Conservation (phyloP, 2,113 vertebrate species). For the Orycteropus afer region DNA sequence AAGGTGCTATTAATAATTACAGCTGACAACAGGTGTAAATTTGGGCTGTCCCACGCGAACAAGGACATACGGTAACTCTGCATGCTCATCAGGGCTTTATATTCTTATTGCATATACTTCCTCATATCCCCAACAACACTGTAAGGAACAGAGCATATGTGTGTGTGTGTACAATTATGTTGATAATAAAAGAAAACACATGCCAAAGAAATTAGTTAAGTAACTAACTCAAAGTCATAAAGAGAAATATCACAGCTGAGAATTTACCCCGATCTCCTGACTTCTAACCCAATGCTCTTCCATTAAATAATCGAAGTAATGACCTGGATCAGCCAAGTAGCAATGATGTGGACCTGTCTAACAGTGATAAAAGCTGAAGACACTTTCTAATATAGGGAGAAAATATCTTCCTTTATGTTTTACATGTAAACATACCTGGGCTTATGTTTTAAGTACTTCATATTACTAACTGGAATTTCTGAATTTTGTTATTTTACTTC, state of each 20-base stretch:
- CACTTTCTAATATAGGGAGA: neutral
- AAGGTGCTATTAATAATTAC: neutral
- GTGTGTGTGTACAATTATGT: too few relatives aligned
- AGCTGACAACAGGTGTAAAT: neutral
- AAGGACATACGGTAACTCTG: neutral
- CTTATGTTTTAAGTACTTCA: constrained; percentile 4
- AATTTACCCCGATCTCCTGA: neutral
- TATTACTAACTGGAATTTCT: constrained; percentile 14
- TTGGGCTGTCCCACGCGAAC: neutral
- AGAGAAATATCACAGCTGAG: neutral
- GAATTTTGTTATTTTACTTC: neutral
- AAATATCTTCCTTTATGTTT: constrained; percentile 18
- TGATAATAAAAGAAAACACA: neutral
- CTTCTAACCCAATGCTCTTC: neutral
- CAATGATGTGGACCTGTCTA: neutral
- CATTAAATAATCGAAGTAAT: neutral
- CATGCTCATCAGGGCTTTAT: neutral
- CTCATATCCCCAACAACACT: neutral
- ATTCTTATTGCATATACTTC: neutral
- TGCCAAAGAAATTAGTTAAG: neutral
- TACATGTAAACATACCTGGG: constrained; percentile 28
- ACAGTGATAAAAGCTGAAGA: neutral
- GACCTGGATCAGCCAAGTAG: neutral
- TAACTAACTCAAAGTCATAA: neutral
- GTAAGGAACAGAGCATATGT: neutral